Percentiles rank a stretch among this genome's conserved stretches.
These are phyloP conservation scores for Mylabris phalerata DNA, from an alignment of 1,140 invertebrate genomes.

Conservation along the genomic window DNA sequence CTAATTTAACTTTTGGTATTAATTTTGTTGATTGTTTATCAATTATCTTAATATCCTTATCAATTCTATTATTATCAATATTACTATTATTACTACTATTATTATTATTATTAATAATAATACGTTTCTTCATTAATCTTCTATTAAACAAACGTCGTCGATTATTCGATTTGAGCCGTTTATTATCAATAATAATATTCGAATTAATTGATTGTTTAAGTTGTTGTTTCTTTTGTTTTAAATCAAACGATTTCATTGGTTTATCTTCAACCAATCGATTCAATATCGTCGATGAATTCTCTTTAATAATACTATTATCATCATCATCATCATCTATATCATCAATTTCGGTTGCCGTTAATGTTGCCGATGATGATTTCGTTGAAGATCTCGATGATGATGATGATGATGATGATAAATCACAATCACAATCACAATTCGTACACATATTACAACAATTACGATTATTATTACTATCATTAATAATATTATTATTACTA, in stretches of 20 bases:
- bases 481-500: not conserved
- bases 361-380: not conserved
- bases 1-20: conserved; percentile 16
- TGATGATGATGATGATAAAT: not conserved
- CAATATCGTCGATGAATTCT: not conserved
- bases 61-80: not conserved
- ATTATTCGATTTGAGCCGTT: no score
- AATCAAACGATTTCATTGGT: not conserved
- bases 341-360: not conserved
- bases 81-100: not conserved
- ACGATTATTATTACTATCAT: not conserved
- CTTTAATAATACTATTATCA: not conserved
- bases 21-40: no score
- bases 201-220: no score
- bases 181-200: no score
- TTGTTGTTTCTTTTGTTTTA: not conserved
- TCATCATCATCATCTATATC: not conserved
- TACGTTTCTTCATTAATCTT: conserved; percentile 2
- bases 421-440: not conserved
- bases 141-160: not conserved
- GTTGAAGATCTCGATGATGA: not conserved
- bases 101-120: not conserved
- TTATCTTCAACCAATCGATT: not conserved
- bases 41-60: not conserved
- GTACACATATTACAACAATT: not conserved